Evolutionary conservation across 2,113 vertebrate genomes (phyloP).

Genomic region (Pseudolaguvia tuberculata): DNA sequence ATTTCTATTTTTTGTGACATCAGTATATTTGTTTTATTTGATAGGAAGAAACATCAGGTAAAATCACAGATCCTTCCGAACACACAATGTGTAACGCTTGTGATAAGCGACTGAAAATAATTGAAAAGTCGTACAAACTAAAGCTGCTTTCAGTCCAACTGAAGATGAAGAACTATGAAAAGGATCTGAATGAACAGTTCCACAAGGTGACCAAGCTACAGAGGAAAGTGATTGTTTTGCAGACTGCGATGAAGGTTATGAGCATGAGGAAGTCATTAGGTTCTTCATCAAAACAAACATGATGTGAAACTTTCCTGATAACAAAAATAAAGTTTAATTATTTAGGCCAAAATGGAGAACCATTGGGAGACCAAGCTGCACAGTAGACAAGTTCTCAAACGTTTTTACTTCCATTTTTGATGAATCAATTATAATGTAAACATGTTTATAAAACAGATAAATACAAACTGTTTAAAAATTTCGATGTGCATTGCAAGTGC

Average conservation of each 20-base stretch:
- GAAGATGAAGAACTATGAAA: constrained; percentile 31
- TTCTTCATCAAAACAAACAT: background rate
- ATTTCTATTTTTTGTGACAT: background rate
- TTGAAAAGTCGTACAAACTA: constrained; percentile 25
- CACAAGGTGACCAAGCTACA: constrained; percentile 29
- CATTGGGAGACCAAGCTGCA: background rate
- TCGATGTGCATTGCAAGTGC: constrained; percentile 29
- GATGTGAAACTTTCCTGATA: background rate
- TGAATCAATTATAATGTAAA: no score
- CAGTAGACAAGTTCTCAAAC: background rate
- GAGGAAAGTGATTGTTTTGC: constrained; percentile 37
- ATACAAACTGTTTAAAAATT: constrained; percentile 27
- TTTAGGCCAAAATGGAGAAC: background rate
- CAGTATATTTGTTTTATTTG: background rate
- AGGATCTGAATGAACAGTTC: constrained; percentile 29
- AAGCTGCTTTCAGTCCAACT: constrained; percentile 33
- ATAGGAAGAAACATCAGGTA: background rate
- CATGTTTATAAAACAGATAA: constrained; percentile 31
- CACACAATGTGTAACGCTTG: constrained; percentile 9
- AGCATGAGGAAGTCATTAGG: constrained; percentile 12
- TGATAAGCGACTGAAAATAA: constrained; percentile 10
- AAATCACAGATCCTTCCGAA: background rate
- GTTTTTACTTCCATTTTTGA: background rate
- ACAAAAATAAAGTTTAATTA: no score
- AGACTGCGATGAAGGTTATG: constrained; percentile 33